These are phyloP conservation scores for Percopsis transmontana DNA, from an alignment of 2,113 vertebrate genomes.

Conservation along the genomic window DNA sequence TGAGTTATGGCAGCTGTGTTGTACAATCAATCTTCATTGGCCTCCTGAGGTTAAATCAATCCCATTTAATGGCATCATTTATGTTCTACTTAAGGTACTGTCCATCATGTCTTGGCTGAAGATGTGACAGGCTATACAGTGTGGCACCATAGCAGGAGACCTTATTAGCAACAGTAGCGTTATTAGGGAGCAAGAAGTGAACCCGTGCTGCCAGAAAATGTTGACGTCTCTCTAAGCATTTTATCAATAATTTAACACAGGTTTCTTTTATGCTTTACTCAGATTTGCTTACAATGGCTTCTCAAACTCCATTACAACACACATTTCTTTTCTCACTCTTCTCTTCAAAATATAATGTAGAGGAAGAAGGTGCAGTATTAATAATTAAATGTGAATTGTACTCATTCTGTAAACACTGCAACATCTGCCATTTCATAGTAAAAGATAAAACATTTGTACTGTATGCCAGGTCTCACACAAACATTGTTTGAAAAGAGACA, in stretches of 20 bases:
- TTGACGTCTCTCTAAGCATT: constrained; percentile 37
- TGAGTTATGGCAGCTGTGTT: constrained; percentile 29
- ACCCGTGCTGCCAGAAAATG: constrained; percentile 20
- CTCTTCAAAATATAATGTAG: too few species aligned
- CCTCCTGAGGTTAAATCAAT: constrained; percentile 52
- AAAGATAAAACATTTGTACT: neutral
- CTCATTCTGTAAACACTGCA: constrained; percentile 1
- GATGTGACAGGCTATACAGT: constrained; percentile 13
- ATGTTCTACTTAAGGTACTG: constrained; percentile 45
- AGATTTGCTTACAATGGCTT: constrained; percentile 8
- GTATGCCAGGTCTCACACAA: neutral
- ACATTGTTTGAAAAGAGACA: neutral
- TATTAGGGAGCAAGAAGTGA: constrained; percentile 6
- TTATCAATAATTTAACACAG: constrained; percentile 47
- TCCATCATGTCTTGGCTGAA: constrained; percentile 57
- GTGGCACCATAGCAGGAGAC: constrained; percentile 11
- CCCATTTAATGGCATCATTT: constrained; percentile 51
- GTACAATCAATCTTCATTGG: constrained; percentile 57
- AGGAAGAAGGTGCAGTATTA: too few species aligned
- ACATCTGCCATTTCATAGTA: neutral
- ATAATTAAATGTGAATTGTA: neutral
- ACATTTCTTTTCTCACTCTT: too few species aligned
- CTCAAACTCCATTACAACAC: neutral
- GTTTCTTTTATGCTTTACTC: constrained; percentile 49
- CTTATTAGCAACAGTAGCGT: neutral